These are phyloP conservation scores for Excalfactoria chinensis DNA, from an alignment of 2,113 vertebrate species.

Conservation along the genomic window DNA sequence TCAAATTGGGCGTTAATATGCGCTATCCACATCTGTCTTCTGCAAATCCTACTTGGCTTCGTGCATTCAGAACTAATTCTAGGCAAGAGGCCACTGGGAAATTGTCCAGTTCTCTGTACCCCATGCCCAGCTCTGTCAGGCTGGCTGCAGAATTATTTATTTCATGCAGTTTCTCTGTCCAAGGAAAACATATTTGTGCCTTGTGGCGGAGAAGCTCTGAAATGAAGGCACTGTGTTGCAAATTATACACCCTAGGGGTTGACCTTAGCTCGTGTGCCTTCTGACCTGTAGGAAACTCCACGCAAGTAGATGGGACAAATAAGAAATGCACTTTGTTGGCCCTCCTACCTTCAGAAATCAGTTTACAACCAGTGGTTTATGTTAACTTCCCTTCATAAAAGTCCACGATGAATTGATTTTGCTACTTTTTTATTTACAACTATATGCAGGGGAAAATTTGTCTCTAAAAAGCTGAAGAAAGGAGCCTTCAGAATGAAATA, in stretches of 20 bases:
- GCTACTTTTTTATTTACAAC: constrained; percentile 4
- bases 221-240: constrained; percentile 74
- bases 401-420: background rate
- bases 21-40: constrained; percentile 73
- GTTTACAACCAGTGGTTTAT: constrained; percentile 37
- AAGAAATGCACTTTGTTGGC: constrained; percentile 69
- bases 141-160: constrained; percentile 83
- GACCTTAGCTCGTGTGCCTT: constrained; percentile 68
- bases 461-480: constrained; percentile 58
- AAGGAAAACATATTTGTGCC: constrained; percentile 81
- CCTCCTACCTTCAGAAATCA: constrained; percentile 64
- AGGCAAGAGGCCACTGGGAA: constrained; percentile 83
- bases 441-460: constrained; percentile 17
- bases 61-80: constrained; percentile 75
- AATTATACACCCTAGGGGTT: constrained; percentile 65
- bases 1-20: constrained; percentile 40
- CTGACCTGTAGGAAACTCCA: constrained; percentile 61
- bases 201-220: constrained; percentile 74
- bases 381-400: background rate
- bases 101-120: constrained; percentile 77
- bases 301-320: constrained; percentile 21
- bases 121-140: constrained; percentile 81
- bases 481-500: constrained; percentile 52
- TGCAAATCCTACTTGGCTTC: constrained; percentile 76
- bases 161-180: constrained; percentile 74